Percentiles rank a stretch among this genome's conserved stretches.
phyloP scores from a whole-genome alignment of 2,113 vertebrate genomes.

The Paralichthys olivaceus region DNA sequence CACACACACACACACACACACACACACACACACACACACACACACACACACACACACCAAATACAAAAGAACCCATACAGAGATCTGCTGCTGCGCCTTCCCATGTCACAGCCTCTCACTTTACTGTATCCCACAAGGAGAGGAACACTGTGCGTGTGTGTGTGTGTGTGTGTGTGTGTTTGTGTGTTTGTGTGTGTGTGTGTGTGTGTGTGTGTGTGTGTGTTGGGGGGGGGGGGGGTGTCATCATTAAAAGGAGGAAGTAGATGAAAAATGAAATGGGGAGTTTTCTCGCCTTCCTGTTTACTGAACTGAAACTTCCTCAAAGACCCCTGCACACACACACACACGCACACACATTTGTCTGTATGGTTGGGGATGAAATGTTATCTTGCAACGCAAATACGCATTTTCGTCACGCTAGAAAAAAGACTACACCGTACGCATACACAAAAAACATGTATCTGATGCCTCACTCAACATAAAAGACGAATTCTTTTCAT shows the following conservation, averaged over 20 bases:
- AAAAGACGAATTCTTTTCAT: neutral
- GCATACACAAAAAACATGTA: neutral
- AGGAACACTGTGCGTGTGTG: constrained; percentile 24
- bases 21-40: neutral
- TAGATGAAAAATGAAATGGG: constrained; percentile 85
- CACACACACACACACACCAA: constrained; percentile 51
- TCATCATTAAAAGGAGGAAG: constrained; percentile 84
- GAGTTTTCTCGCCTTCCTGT: constrained; percentile 89
- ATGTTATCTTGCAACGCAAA: neutral
- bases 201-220: constrained; percentile 41
- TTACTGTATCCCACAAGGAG: constrained; percentile 7
- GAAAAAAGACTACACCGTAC: neutral
- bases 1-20: constrained; percentile 5
- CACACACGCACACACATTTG: neutral
- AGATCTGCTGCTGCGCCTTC: constrained; percentile 38
- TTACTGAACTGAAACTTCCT: constrained; percentile 89
- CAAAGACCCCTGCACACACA: constrained; percentile 18
- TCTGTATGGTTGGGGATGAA: neutral
- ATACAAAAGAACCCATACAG: constrained; percentile 60
- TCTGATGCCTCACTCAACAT: neutral
- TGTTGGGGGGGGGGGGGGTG: constrained; percentile 25
- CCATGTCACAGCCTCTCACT: constrained; percentile 24
- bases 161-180: constrained; percentile 32
- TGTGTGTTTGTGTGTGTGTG: constrained; percentile 20
- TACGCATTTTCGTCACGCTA: neutral